Percentiles rank a stretch among this genome's conserved stretches.
Evolutionary conservation across 1,140 invertebrate species (phyloP).

Genomic region (Eumaeus atala): DNA sequence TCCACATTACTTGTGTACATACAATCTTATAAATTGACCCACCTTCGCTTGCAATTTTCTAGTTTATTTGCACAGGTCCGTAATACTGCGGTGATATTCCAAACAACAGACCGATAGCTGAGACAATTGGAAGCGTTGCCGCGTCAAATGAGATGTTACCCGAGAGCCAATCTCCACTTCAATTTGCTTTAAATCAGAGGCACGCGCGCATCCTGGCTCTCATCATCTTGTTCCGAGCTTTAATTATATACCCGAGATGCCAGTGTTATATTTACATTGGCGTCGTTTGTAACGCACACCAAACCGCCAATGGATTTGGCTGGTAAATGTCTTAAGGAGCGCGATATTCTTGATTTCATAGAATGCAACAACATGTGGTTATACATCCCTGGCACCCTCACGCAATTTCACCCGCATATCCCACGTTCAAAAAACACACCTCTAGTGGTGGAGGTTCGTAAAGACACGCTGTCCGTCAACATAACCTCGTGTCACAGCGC

Average conservation of each 20-base stretch:
- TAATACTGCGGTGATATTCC: constrained; percentile 14
- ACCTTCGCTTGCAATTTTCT: constrained; percentile 2
- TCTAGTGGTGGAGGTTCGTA: too few species aligned
- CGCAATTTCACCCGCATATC: too few species aligned
- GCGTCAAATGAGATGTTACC: constrained; percentile 61
- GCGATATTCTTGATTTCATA: too few species aligned
- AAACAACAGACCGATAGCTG: constrained; percentile 36
- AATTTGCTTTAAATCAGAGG: constrained; percentile 59
- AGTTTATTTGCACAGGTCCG: constrained; percentile 7
- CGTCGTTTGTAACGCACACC: background rate
- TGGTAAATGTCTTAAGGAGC: too few species aligned
- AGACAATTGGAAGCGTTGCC: constrained; percentile 58
- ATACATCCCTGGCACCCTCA: too few species aligned
- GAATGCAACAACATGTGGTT: too few species aligned
- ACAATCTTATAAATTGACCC: background rate
- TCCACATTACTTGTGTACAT: background rate
- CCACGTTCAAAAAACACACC: too few species aligned
- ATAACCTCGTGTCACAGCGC: too few species aligned
- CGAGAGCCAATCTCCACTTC: constrained; percentile 60
- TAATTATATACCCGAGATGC: background rate
- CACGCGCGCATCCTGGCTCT: background rate
- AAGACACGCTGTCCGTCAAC: too few species aligned
- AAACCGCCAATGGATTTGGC: background rate
- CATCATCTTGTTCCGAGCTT: constrained; percentile 2
- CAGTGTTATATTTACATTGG: constrained; percentile 5